Conservation (phyloP, 1,140 invertebrate species). For the Tetranychus urticae region DNA sequence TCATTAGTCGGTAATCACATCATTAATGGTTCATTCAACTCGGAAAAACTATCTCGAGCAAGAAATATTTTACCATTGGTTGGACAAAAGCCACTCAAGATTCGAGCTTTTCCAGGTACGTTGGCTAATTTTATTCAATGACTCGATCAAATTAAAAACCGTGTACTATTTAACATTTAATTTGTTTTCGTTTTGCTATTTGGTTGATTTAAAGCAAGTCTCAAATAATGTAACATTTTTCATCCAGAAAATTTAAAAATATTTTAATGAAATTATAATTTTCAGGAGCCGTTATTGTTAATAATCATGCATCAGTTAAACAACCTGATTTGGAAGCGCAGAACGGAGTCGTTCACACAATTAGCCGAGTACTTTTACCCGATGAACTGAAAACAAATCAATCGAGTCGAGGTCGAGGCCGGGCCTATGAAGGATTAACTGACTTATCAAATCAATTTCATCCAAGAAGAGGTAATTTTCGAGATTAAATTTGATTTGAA, state of each 20-base stretch:
- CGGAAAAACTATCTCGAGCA: neutral
- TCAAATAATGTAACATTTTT: too few relatives aligned
- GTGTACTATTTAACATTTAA: neutral
- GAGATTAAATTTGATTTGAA: too few relatives aligned
- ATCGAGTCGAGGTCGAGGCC: neutral
- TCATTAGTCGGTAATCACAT: neutral
- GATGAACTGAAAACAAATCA: neutral
- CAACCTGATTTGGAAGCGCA: conserved; percentile 16
- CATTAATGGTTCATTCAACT: neutral
- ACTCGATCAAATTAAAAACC: too few relatives aligned
- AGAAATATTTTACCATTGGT: neutral
- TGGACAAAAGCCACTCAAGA: neutral
- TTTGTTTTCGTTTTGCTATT: neutral
- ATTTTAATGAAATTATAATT: neutral
- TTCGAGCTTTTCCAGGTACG: neutral
- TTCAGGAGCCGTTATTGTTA: neutral
- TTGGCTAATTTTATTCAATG: neutral
- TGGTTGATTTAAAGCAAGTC: neutral
- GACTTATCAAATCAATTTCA: neutral
- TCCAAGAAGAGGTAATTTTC: neutral
- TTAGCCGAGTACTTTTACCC: conserved; percentile 14
- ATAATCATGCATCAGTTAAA: neutral
- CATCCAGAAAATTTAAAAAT: neutral
- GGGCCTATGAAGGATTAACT: neutral
- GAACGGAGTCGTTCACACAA: conserved; percentile 22